Evolutionary conservation across 2,797 vertebrate genomes (phyloP), one percentile per base, ranked within the genome.

Genomic region (Characodon lateralis): DNA sequence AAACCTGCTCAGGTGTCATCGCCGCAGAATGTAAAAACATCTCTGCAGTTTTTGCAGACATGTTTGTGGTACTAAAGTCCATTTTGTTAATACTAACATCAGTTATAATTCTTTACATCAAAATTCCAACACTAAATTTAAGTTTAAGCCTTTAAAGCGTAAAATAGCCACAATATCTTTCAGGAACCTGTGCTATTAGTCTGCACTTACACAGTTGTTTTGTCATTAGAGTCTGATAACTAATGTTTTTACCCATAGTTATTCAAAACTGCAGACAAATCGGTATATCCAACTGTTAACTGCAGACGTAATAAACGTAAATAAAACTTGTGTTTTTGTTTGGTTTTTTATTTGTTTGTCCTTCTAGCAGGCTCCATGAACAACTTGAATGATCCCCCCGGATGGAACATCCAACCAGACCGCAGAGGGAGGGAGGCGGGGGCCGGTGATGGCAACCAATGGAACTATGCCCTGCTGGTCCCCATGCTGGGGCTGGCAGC

Each of bases 381-480:
- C 96, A 98, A 99, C 83, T 94, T 99, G 92, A 99, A 99, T 92
- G 96, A 98, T 31, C 98, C 98, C 50, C 97, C 96, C 53, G 89
- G 96, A 83, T 99, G 97, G 98, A 99, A 99, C 92, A 99, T 99
- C 88, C 93, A 92, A 79, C 97, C 97, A 77, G 95, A 97, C 72
- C 91, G 82, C 35, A 91, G 95, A 73, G 96, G 93, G 18, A 94
- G 96, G 71, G 95, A 93, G 78, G 90, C 88, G 2, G 96, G 95
- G 55, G 95, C 87, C 51, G 89, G 86, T 9, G 97, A 96, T 84
- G 97, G 97, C 78, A 97, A 95, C 93, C 95, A 95, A 51, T 99
- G 98, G 98, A 99, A 99, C 93, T 99, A 99, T 70, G 98, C 98
- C 22, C 87, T 99, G 56, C 94, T 99, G 89, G 97, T 99, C 39